Evolutionary conservation across 2,888 invertebrate species (phyloP).

Genomic region (Geophilus truncorum): DNA sequence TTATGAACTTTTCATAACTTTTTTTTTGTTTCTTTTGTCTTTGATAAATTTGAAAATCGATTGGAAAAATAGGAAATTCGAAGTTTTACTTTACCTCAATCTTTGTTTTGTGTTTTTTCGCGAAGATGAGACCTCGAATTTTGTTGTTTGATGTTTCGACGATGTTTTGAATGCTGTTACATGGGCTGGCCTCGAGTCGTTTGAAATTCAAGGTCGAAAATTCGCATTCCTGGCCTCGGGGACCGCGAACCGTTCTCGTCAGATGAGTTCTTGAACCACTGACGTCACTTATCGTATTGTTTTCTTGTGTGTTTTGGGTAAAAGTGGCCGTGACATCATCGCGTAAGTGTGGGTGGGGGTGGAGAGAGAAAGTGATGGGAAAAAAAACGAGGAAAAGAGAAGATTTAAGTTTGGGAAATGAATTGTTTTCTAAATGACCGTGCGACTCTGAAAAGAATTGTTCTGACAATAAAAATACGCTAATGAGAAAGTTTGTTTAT

Average conservation of each 20-base stretch:
- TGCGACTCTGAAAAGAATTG: background rate
- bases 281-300: background rate
- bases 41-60: no score
- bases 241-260: background rate
- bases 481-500: background rate
- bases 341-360: no score
- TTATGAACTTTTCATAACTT: no score
- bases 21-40: conserved; percentile 15
- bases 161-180: background rate
- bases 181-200: background rate
- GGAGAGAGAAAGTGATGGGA: background rate
- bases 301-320: background rate
- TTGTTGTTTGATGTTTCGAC: background rate
- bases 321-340: background rate
- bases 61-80: no score
- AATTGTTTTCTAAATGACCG: background rate
- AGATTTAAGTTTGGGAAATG: background rate
- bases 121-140: background rate
- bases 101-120: no score
- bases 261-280: background rate
- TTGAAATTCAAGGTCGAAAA: conserved; percentile 6
- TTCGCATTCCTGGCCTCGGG: background rate
- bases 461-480: background rate
- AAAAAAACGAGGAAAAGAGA: background rate
- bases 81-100: no score